Base-by-base conservation (phyloP, 2,797 vertebrate species). In the Nannoperca australis region DNA sequence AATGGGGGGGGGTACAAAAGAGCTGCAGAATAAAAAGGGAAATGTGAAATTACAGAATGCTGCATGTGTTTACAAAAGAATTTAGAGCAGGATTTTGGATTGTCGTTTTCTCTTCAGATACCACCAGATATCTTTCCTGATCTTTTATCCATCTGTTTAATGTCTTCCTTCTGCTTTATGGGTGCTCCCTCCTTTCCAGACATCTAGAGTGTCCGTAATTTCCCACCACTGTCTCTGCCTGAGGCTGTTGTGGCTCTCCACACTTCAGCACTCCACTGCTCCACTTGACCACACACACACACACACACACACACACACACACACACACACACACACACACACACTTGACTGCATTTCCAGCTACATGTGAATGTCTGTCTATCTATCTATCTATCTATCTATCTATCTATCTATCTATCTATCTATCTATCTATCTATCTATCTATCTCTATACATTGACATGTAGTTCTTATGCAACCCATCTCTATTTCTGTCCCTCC, bases 401-500 rank as follows among this genome's bases (percentile, higher is more conserved):
- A 12, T 60, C 40, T 18, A 38, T 38, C 42, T 63, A 44, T 63
- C 32, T 63, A 40, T 58, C 42, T 78, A 40, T 17, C 59, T 42
- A 27, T 61, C 38, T 42, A 34, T 51, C 49, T 67, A 13, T 45
- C n/a, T 59, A 24, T 17, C 59, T 42, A 27, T 61, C 38, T 42
- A 34, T 51, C 49, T 67, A 13, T 45, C n/a, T 50, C 64, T 79
- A 34, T 60, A 61, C 59, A 67, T 71, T 66, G 42, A 45, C 50
- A 13, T 79, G 58, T 80, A 14, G 61, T 87, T 70, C 70, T 78
- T 83, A 78, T 87, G 72, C 78, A 84, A 79, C 66, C 78, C 73
- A 78, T 68, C 73, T 74, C 79, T 89, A 78, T 92, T 78, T 87
- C 76, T 92, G 81, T 91, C 80, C 79, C 73, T 79, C 73, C 86